Evolutionary conservation across 2,797 vertebrate genomes (phyloP).

Genomic region (Lophura swinhoii): DNA sequence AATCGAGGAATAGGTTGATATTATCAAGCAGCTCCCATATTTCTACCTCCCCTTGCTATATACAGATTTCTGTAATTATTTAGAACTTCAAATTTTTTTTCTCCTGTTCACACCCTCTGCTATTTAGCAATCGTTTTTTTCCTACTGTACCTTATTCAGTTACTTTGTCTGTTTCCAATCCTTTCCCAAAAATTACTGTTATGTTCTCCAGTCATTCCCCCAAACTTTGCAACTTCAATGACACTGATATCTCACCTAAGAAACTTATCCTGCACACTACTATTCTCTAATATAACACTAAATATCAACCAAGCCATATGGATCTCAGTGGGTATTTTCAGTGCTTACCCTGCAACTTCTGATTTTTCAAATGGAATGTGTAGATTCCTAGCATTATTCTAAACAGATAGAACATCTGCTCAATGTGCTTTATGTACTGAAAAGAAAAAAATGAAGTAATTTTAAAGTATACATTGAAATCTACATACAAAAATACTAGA

Average conservation of each 20-base stretch:
- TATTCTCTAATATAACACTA: constrained; percentile 17
- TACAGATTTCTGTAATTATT: not conserved
- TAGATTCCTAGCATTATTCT: not conserved
- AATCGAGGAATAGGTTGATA: not conserved
- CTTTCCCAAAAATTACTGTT: not conserved
- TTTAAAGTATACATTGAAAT: constrained; percentile 1
- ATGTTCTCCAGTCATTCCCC: not conserved
- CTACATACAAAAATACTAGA: not conserved
- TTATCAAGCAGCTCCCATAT: not conserved
- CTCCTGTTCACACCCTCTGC: not conserved
- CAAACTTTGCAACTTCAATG: not conserved
- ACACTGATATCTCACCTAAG: not conserved
- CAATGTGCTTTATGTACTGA: not conserved
- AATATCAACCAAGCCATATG: not conserved
- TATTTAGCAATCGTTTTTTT: not conserved
- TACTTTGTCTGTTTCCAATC: not conserved
- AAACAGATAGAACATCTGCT: constrained; percentile 13
- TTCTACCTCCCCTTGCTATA: not conserved
- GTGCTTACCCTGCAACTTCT: constrained; percentile 11
- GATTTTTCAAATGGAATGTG: constrained; percentile 2
- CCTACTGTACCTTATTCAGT: not conserved
- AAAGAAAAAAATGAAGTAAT: constrained; percentile 9
- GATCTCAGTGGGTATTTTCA: constrained; percentile 37
- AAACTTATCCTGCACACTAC: not conserved
- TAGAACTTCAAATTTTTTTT: not conserved